A percentile compares a stretch with the other conserved stretches of the same genome.
Evolutionary conservation across 2,113 vertebrate genomes (phyloP).

Genomic region (Takifugu flavidus): DNA sequence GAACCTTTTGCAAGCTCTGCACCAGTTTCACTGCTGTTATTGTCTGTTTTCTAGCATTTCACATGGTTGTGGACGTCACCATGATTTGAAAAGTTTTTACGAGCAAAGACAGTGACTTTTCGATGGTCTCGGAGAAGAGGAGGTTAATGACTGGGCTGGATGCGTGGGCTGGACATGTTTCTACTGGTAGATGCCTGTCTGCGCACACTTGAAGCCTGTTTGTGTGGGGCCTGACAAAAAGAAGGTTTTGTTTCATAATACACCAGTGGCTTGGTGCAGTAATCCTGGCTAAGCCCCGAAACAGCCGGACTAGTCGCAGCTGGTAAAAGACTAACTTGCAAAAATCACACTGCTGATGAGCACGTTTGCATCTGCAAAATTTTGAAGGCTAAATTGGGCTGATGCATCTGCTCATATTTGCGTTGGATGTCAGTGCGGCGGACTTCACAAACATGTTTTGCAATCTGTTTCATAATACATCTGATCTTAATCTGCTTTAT

Average conservation of each 20-base stretch:
- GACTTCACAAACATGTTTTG: too few relatives aligned
- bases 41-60: too few relatives aligned
- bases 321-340: conserved; percentile 15
- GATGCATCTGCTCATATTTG: too few relatives aligned
- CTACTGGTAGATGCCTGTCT: conserved; percentile 61
- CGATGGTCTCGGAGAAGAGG: conserved; percentile 5
- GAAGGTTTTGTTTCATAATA: conserved; percentile 52
- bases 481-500: too few relatives aligned
- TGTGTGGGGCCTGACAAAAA: conserved; percentile 44
- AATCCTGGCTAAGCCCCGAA: conserved; percentile 17
- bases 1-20: too few relatives aligned
- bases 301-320: conserved; percentile 18
- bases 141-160: conserved; percentile 49
- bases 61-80: too few relatives aligned
- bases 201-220: conserved; percentile 53
- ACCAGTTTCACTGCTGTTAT: too few relatives aligned
- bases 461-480: too few relatives aligned
- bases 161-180: conserved; percentile 56
- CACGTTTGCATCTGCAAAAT: neutral
- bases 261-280: conserved; percentile 32
- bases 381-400: too few relatives aligned
- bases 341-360: conserved; percentile 9
- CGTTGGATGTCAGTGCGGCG: too few relatives aligned
- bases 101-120: neutral
- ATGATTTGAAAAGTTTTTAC: conserved; percentile 10